These are phyloP conservation scores for Lasaia peninsularis DNA, from an alignment of 1,140 invertebrate species.

Conservation along the genomic window DNA sequence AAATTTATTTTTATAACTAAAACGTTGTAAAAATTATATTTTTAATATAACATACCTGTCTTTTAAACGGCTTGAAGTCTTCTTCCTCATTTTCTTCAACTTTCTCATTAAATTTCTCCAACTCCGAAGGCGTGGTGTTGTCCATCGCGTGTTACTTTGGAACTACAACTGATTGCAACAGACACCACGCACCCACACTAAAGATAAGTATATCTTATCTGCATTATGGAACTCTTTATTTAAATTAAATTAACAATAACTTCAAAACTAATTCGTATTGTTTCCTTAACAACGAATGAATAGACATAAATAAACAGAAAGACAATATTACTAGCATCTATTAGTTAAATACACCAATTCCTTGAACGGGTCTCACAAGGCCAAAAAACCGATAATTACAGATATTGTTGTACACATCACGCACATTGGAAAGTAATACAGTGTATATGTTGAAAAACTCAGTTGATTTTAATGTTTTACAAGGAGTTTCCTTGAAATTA, in stretches of 20 bases:
- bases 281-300: not conserved
- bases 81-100: slow-evolving; percentile 33
- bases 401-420: too few relatives aligned
- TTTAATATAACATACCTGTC: slow-evolving; percentile 50
- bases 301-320: too few relatives aligned
- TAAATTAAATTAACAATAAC: not conserved
- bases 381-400: too few relatives aligned
- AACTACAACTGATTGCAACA: slow-evolving; percentile 35
- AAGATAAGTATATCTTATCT: slow-evolving; percentile 5
- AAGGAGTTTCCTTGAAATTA: too few relatives aligned
- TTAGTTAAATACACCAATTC: too few relatives aligned
- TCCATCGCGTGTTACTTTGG: slow-evolving; percentile 41
- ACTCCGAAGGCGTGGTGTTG: slow-evolving; percentile 36
- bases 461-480: too few relatives aligned
- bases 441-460: too few relatives aligned
- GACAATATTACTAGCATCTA: too few relatives aligned
- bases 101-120: slow-evolving; percentile 54
- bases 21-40: slow-evolving; percentile 9
- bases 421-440: too few relatives aligned
- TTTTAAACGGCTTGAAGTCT: slow-evolving; percentile 36
- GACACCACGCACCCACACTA: slow-evolving; percentile 38
- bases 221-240: not conserved
- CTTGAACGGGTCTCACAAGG: too few relatives aligned
- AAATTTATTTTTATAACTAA: too few relatives aligned
- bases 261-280: not conserved